phyloP scores from a whole-genome alignment of 1,140 invertebrate genomes.

The Leptonema lineaticorne region DNA sequence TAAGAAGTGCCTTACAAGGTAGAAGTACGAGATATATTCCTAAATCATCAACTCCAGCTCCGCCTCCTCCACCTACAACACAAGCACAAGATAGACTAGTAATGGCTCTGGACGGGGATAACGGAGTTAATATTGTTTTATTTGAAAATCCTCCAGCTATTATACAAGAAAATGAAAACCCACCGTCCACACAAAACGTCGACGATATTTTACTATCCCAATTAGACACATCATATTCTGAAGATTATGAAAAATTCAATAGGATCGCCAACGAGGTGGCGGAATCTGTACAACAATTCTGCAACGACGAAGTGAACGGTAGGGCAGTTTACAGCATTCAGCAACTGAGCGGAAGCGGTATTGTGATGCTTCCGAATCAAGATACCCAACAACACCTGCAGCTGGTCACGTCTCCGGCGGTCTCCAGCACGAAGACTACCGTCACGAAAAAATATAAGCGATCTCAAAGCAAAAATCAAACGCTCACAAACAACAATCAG shows the following conservation, averaged over 20 bases:
- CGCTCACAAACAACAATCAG: constrained; percentile 44
- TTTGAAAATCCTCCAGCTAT: constrained; percentile 52
- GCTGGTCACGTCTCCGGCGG: constrained; percentile 53
- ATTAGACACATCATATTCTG: constrained; percentile 66
- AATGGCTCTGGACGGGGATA: constrained; percentile 46
- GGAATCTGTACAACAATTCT: constrained; percentile 69
- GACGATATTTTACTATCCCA: constrained; percentile 73
- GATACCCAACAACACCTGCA: constrained; percentile 54
- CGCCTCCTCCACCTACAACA: constrained; percentile 52
- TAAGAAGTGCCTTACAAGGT: constrained; percentile 79
- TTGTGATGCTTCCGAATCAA: constrained; percentile 55
- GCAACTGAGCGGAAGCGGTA: constrained; percentile 53
- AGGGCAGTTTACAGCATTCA: constrained; percentile 57
- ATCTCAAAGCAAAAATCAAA: constrained; percentile 35
- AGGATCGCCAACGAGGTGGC: constrained; percentile 73
- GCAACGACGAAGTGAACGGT: constrained; percentile 62
- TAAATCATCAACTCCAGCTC: constrained; percentile 49
- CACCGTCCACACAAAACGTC: constrained; percentile 64
- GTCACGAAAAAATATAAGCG: constrained; percentile 57
- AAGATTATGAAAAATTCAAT: constrained; percentile 74
- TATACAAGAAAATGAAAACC: constrained; percentile 55
- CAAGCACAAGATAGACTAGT: constrained; percentile 49
- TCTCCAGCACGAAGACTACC: constrained; percentile 55
- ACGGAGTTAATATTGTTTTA: constrained; percentile 53
- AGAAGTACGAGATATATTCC: constrained; percentile 62